Base-by-base conservation (phyloP, 2,888 invertebrate genomes). In the Hedychridium roseum region DNA sequence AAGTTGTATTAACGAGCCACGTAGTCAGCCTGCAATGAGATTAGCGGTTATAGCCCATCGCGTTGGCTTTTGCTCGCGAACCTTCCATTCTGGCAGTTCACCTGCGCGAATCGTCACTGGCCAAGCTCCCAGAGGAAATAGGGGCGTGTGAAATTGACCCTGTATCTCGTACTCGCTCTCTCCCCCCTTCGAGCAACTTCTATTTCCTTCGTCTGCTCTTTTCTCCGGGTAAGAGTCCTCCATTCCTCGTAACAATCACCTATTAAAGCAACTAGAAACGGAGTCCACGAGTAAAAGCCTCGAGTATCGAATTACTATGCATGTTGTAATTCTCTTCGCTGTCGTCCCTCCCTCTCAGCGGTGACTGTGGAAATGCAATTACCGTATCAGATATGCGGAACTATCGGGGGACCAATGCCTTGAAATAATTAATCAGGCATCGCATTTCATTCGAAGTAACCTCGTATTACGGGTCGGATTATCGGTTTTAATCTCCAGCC, bases 401-500 rank as follows among this genome's bases (percentile, higher is more conserved):
- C 5, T 6, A 23, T 6, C 23, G 23, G 23, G 5, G 23, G 9
- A 9, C 23, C 32, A 16, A 15, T 28, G 21, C 30, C 42, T 49
- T 50, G 47, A 47, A 60, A 60, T 60, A 57, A 60, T 60, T 60
- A 60, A 60, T 57, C 51, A 37, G 26, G 12, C 30, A 28, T 47
- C 46, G 30, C 48, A 21, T 43, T 38, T 32, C 31, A 34, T 46
- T 50, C 35, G 50, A 39, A 51, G 45, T 51, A 54, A 49, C 49
- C 49, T 30, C 44, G 31, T 30, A 41, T 59, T 48, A 45, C 41
- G 32, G 7, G 17, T 30, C 46, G 45, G 34, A 36, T 50, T 56
- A 60, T 56, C 47, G 48, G 39, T 45, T 60, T 32, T 35, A 45
- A 50, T 48, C 46, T 47, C 36, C 39, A 35, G 38, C 39, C 28